These are phyloP conservation scores for Tadarida brasiliensis DNA, from an alignment of 2,797 vertebrate genomes.

Conservation along the genomic window DNA sequence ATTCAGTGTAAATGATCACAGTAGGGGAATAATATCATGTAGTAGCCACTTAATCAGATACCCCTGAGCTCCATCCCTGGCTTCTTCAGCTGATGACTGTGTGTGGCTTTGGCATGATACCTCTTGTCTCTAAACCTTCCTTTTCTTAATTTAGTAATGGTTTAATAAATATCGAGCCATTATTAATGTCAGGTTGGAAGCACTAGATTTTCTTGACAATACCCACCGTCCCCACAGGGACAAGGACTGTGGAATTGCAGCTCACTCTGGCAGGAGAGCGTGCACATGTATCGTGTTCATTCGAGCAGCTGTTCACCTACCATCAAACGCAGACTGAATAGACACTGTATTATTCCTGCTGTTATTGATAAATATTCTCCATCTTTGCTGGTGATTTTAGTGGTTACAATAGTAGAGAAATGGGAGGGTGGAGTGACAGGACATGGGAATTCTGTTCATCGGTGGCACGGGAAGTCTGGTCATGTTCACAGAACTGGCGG, in stretches of 20 bases:
- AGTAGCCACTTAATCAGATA: not conserved
- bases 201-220: not conserved
- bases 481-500: not conserved
- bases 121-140: not conserved
- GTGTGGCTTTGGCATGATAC: not conserved
- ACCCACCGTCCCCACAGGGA: not conserved
- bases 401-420: not conserved
- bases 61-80: not conserved
- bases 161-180: not conserved
- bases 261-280: not conserved
- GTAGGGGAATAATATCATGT: not conserved
- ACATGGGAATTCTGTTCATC: not conserved
- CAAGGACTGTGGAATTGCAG: not conserved
- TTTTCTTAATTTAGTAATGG: not conserved
- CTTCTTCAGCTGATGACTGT: not conserved
- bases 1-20: not conserved
- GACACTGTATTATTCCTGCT: not conserved
- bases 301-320: not conserved
- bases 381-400: not conserved
- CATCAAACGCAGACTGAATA: conserved; percentile 3
- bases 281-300: too few relatives aligned
- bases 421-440: not conserved
- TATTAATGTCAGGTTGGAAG: not conserved
- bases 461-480: not conserved
- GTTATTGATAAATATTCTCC: conserved; percentile 29